Evolutionary conservation across 2,888 invertebrate genomes (phyloP).

Genomic region (Carpatolechia fugitivella): DNA sequence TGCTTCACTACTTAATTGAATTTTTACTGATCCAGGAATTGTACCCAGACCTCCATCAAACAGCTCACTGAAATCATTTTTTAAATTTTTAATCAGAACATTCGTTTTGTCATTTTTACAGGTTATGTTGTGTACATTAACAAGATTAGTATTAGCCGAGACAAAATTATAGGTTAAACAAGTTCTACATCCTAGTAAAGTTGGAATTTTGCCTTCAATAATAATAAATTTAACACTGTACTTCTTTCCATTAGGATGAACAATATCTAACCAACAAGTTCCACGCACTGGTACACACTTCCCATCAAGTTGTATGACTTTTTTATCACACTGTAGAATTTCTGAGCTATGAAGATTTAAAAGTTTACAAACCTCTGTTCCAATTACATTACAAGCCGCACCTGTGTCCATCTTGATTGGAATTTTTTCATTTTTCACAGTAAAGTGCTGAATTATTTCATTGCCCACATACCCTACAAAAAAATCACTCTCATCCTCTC

Average conservation of each 20-base stretch:
- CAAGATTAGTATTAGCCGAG: constrained; percentile 12
- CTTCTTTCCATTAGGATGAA: constrained; percentile 11
- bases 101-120: neutral
- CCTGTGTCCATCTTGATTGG: constrained; percentile 10
- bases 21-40: neutral
- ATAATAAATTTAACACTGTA: constrained; percentile 13
- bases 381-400: constrained; percentile 8
- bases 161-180: constrained; percentile 11
- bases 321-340: constrained; percentile 10
- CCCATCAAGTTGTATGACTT: constrained; percentile 13
- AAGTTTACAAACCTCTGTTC: neutral
- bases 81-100: neutral
- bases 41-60: too few species aligned
- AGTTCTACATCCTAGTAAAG: constrained; percentile 12
- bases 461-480: neutral
- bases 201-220: constrained; percentile 11
- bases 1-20: neutral
- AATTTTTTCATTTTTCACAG: neutral
- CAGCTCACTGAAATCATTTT: neutral
- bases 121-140: neutral
- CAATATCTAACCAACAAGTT: constrained; percentile 7
- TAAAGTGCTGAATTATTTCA: neutral
- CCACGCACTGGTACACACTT: constrained; percentile 10
- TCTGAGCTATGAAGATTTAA: neutral
- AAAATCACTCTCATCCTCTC: too few species aligned